These are phyloP conservation scores for Falco biarmicus DNA, from an alignment of 2,797 vertebrate genomes.

Conservation along the genomic window DNA sequence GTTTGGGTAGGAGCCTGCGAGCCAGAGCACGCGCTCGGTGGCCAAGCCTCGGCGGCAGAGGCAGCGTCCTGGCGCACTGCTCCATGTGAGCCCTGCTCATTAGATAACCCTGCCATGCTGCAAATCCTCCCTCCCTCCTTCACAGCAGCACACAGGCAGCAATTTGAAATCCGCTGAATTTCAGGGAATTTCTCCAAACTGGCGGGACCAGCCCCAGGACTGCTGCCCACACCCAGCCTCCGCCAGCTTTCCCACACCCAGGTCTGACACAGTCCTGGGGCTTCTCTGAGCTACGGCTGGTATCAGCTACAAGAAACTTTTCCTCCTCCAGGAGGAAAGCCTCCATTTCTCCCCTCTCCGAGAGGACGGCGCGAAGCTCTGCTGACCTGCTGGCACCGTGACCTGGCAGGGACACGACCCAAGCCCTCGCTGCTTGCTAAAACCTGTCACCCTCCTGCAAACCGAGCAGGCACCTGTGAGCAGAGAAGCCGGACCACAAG, in stretches of 20 bases:
- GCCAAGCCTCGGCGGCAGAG: accelerated
- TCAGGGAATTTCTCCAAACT: not conserved
- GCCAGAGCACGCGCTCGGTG: not conserved
- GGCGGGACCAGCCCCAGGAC: not conserved
- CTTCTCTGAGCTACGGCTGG: not conserved
- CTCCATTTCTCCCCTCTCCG: not conserved
- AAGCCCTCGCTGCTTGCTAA: not conserved
- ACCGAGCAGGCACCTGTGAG: not conserved
- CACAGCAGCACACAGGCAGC: not conserved
- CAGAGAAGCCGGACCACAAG: not conserved
- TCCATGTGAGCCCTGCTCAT: not conserved
- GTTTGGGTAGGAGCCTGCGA: not conserved
- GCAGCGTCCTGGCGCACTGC: not conserved
- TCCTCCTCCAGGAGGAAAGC: not conserved
- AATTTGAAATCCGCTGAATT: not conserved
- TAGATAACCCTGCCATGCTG: not conserved
- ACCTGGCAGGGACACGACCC: not conserved
- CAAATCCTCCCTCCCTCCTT: not conserved
- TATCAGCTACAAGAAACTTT: constrained; percentile 12
- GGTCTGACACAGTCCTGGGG: accelerated
- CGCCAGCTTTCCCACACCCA: not conserved
- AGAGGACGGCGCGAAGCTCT: not conserved
- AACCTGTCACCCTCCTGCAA: not conserved
- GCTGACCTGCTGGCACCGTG: not conserved
- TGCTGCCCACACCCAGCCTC: not conserved